Percentiles rank a stretch among this genome's conserved stretches.
phyloP scores from a whole-genome alignment of 2,797 vertebrate genomes.

The Steatocranus sp. region DNA sequence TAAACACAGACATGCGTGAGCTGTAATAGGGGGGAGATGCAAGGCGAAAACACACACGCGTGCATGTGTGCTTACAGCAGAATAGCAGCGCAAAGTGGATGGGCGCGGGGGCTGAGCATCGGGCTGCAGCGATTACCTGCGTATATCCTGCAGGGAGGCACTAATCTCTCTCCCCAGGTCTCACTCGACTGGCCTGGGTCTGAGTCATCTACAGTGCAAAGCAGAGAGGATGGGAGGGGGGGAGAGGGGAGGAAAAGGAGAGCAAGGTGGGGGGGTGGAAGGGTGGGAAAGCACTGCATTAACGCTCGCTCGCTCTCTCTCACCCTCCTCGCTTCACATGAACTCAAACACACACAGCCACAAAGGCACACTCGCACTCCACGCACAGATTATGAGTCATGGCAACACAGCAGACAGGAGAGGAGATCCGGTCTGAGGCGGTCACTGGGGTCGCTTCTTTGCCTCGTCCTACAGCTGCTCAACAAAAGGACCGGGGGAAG shows the following conservation, averaged over 20 bases:
- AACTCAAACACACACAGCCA: conserved; percentile 51
- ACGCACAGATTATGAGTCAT: conserved; percentile 61
- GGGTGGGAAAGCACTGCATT: conserved; percentile 80
- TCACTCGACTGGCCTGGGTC: conserved; percentile 87
- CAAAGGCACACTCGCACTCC: conserved; percentile 43
- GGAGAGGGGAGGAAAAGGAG: conserved; percentile 11
- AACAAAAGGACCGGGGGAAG: neutral
- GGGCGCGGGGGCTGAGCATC: conserved; percentile 41
- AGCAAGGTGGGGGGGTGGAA: conserved; percentile 57
- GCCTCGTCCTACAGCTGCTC: conserved; percentile 13
- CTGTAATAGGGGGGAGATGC: conserved; percentile 45
- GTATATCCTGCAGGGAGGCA: conserved; percentile 85
- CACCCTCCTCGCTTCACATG: conserved; percentile 47
- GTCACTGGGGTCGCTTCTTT: conserved; percentile 4
- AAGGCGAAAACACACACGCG: conserved; percentile 55
- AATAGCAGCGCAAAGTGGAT: conserved; percentile 27
- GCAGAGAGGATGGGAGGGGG: conserved; percentile 78
- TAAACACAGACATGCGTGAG: conserved; percentile 66
- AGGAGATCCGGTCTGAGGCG: conserved; percentile 22
- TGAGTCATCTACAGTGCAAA: conserved; percentile 91
- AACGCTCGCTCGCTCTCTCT: conserved; percentile 60
- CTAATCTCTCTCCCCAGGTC: conserved; percentile 87
- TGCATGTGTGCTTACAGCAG: conserved; percentile 54
- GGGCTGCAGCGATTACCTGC: conserved; percentile 82
- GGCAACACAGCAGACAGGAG: conserved; percentile 43